Percentiles rank a stretch among this genome's conserved stretches.
Conservation (phyloP, 2,797 vertebrate species). For the Sebastes reedi region DNA sequence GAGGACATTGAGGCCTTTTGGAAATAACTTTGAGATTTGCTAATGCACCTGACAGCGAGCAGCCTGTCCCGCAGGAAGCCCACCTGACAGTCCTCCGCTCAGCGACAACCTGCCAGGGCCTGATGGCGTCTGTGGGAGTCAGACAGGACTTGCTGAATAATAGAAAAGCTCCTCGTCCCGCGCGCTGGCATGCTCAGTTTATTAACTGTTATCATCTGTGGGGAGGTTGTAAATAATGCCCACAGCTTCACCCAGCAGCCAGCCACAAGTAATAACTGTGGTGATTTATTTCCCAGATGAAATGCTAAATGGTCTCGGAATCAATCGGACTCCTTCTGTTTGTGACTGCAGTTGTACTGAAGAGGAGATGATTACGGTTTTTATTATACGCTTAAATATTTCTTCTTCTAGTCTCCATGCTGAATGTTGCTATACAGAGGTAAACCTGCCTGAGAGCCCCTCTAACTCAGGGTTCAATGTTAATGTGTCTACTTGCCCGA, state of each 20-base stretch:
- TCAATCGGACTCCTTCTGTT: conserved; percentile 19
- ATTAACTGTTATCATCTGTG: conserved; percentile 57
- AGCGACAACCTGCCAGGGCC: conserved; percentile 14
- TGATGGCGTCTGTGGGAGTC: conserved; percentile 31
- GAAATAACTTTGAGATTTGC: conserved; percentile 51
- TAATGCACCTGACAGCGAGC: conserved; percentile 35
- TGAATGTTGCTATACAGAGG: neutral
- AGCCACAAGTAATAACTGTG: conserved; percentile 48
- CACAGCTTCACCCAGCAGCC: conserved; percentile 41
- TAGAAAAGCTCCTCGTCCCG: conserved; percentile 33
- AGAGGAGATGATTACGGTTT: conserved; percentile 15
- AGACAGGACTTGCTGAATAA: conserved; percentile 46
- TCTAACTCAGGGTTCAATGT: neutral
- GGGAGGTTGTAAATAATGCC: conserved; percentile 57
- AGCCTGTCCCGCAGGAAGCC: conserved; percentile 40
- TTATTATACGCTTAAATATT: conserved; percentile 9
- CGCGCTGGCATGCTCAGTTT: conserved; percentile 35
- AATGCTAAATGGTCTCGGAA: conserved; percentile 36
- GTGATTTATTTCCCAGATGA: conserved; percentile 59
- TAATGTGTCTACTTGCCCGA: neutral
- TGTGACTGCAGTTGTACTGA: conserved; percentile 10
- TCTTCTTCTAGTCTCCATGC: neutral
- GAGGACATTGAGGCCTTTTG: conserved; percentile 34
- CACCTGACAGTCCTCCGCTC: conserved; percentile 34
- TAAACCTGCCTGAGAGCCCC: neutral